These are phyloP conservation scores for Latrodectus hesperus DNA, from an alignment of 2,888 invertebrate genomes.

Conservation along the genomic window DNA sequence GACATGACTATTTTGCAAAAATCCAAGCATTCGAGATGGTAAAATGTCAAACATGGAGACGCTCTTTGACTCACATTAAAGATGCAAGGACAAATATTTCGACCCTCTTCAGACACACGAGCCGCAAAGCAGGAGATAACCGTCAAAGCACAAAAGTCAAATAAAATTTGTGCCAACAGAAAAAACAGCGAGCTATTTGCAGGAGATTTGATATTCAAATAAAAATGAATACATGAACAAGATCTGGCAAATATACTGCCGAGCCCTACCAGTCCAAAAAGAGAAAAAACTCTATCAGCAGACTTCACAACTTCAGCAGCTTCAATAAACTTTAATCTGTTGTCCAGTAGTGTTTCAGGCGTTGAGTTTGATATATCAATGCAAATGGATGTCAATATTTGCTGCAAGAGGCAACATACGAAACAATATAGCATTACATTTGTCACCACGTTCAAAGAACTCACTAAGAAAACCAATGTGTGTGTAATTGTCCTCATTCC, in stretches of 20 bases:
- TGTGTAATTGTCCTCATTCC: conserved; percentile 11
- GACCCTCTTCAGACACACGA: conserved; percentile 30
- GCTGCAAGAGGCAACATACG: conserved; percentile 33
- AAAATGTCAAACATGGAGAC: conserved; percentile 11
- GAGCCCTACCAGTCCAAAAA: conserved; percentile 52
- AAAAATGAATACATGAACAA: conserved; percentile 57
- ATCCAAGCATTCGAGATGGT: conserved; percentile 36
- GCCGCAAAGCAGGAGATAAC: conserved; percentile 42
- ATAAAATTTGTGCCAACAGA: conserved; percentile 27
- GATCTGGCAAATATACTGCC: conserved; percentile 43
- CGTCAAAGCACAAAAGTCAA: conserved; percentile 43
- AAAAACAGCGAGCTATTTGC: conserved; percentile 34
- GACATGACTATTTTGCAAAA: conserved; percentile 43
- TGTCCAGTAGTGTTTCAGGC: background rate
- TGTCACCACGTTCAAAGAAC: conserved; percentile 28
- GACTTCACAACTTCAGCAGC: conserved; percentile 24
- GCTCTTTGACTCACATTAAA: conserved; percentile 13
- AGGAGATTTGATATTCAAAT: conserved; percentile 39
- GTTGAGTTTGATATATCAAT: conserved; percentile 3
- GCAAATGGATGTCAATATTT: conserved; percentile 19
- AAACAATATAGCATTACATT: conserved; percentile 52
- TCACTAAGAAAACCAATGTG: conserved; percentile 33
- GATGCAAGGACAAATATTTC: conserved; percentile 19
- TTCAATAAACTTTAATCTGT: conserved; percentile 24
- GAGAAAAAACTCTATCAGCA: conserved; percentile 38